These are phyloP conservation scores for Sardinella longiceps DNA, from an alignment of 2,797 vertebrate species.

Conservation along the genomic window DNA sequence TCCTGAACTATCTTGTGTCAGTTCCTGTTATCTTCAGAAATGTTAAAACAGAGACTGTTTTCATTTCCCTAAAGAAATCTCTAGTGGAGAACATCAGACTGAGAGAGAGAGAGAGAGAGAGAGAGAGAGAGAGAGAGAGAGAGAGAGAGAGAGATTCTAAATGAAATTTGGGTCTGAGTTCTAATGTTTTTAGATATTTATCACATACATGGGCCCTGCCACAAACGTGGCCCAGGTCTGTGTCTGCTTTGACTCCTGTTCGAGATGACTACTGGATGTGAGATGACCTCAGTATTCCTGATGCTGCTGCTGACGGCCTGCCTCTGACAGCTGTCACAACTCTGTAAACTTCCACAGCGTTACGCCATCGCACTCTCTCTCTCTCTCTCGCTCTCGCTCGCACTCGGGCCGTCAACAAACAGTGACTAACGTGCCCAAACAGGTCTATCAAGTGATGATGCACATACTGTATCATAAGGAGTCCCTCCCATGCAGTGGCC, in stretches of 20 bases:
- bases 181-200: too few relatives aligned
- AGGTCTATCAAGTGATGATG: constrained; percentile 1
- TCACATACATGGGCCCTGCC: too few relatives aligned
- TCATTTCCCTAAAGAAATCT: too few relatives aligned
- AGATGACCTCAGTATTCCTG: neutral
- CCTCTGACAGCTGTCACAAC: neutral
- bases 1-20: neutral
- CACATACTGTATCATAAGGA: neutral
- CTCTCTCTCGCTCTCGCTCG: too few relatives aligned
- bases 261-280: too few relatives aligned
- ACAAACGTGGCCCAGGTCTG: too few relatives aligned
- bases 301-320: neutral
- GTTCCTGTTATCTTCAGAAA: neutral
- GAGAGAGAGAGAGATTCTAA: too few relatives aligned
- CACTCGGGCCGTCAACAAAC: neutral
- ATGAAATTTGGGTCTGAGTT: too few relatives aligned
- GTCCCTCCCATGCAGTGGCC: neutral
- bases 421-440: neutral
- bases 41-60: neutral
- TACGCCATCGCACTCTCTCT: neutral
- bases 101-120: too few relatives aligned
- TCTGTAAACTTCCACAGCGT: neutral
- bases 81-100: too few relatives aligned
- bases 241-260: neutral
- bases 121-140: too few relatives aligned